Percentiles rank a stretch among this genome's conserved stretches.
Conservation (phyloP, 2,113 vertebrate genomes). For the Scomber japonicus region DNA sequence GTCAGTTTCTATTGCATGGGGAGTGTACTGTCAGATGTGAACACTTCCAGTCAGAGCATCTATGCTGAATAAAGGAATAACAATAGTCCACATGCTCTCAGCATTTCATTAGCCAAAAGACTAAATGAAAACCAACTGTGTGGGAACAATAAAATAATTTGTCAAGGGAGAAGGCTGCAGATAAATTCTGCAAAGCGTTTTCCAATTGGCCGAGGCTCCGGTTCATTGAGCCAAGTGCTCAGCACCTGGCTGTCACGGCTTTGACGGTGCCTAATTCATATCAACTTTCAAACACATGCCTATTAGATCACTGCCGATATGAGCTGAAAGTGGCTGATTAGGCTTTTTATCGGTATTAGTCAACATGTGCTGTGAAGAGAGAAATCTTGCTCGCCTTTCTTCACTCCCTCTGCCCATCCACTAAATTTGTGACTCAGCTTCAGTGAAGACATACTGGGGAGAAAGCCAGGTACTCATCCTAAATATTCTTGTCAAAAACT, state of each 20-base stretch:
- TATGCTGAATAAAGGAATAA: constrained; percentile 62
- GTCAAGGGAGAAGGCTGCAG: constrained; percentile 84
- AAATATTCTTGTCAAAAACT: constrained; percentile 68
- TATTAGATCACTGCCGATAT: constrained; percentile 69
- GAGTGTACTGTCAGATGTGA: constrained; percentile 66
- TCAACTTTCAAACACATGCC: constrained; percentile 68
- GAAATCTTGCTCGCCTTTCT: constrained; percentile 18
- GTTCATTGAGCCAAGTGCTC: constrained; percentile 73
- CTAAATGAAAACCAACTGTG: constrained; percentile 86
- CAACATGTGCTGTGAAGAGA: constrained; percentile 20
- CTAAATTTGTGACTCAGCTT: constrained; percentile 68
- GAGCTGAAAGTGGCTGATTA: constrained; percentile 61
- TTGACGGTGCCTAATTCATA: constrained; percentile 69
- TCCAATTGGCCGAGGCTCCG: constrained; percentile 78
- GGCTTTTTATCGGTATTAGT: constrained; percentile 65
- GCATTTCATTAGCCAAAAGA: constrained; percentile 77
- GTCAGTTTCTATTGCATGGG: constrained; percentile 33
- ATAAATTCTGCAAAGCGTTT: constrained; percentile 85
- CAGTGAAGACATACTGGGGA: constrained; percentile 52
- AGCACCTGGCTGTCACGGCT: constrained; percentile 79
- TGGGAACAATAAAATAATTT: constrained; percentile 86
- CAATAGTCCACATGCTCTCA: constrained; percentile 67
- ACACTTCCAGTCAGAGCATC: constrained; percentile 56
- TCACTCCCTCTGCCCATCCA: constrained; percentile 23
- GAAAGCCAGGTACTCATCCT: constrained; percentile 60